phyloP scores from a whole-genome alignment of 2,797 vertebrate genomes.

The Danionella dracula region DNA sequence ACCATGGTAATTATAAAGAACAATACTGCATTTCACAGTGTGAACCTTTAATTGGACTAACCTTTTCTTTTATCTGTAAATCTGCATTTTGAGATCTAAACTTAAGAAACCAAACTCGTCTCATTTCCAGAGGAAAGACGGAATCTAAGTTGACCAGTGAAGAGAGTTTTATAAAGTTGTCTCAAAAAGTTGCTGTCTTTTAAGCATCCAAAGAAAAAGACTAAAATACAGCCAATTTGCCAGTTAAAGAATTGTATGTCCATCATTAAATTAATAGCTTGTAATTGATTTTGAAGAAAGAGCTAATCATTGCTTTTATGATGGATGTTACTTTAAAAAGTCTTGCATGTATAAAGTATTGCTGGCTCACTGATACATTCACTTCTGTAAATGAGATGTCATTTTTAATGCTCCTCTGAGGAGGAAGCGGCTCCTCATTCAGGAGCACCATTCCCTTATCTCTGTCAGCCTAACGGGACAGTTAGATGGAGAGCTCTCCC shows the following conservation, averaged over 20 bases:
- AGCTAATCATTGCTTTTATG: neutral
- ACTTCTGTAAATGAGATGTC: conserved; percentile 39
- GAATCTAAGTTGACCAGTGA: neutral
- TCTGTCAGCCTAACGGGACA: conserved; percentile 1
- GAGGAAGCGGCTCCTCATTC: conserved; percentile 23
- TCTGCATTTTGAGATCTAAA: conserved; percentile 22
- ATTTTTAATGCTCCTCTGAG: conserved; percentile 40
- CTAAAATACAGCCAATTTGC: neutral
- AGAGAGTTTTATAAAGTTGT: neutral
- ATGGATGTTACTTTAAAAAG: conserved; percentile 9
- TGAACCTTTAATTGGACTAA: conserved; percentile 52
- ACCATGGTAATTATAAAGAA: conserved; percentile 42
- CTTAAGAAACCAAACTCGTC: conserved; percentile 26
- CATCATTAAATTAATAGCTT: conserved; percentile 13
- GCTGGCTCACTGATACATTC: conserved; percentile 34
- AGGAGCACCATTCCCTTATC: conserved; percentile 20
- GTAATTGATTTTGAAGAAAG: conserved; percentile 14
- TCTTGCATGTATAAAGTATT: neutral
- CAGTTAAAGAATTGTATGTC: conserved; percentile 1
- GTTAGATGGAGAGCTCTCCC: neutral
- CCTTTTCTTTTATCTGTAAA: conserved; percentile 46
- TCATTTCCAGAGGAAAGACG: neutral
- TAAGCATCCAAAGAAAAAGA: neutral
- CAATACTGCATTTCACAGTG: conserved; percentile 27
- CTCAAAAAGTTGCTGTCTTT: neutral